phyloP scores from a whole-genome alignment of 2,888 invertebrate species.

The Silvanus unidentatus region DNA sequence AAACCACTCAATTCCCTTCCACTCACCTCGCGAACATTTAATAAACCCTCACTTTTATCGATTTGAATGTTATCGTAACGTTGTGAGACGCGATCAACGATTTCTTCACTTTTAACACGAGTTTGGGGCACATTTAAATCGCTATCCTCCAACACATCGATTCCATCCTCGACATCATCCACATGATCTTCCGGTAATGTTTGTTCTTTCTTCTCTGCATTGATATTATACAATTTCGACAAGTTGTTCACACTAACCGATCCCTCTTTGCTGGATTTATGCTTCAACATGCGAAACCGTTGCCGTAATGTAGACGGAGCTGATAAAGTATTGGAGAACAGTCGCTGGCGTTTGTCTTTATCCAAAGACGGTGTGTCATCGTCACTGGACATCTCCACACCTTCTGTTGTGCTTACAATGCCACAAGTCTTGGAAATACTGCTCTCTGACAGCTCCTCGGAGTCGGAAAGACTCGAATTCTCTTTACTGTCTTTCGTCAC shows the following conservation, averaged over 20 bases:
- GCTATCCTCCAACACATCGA: constrained; percentile 38
- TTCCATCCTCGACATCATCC: constrained; percentile 38
- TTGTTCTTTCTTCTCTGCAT: constrained; percentile 34
- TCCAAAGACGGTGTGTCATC: constrained; percentile 41
- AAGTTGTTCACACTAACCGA: constrained; percentile 30
- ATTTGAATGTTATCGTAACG: constrained; percentile 32
- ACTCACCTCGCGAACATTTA: constrained; percentile 27
- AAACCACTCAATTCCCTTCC: constrained; percentile 26
- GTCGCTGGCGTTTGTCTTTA: constrained; percentile 29
- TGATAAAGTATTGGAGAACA: constrained; percentile 8
- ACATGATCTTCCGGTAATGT: constrained; percentile 28
- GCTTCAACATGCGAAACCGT: constrained; percentile 30
- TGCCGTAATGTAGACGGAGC: constrained; percentile 24
- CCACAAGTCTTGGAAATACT: constrained; percentile 45
- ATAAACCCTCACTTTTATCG: constrained; percentile 26
- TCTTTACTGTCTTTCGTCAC: constrained; percentile 50
- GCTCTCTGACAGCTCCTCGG: constrained; percentile 51
- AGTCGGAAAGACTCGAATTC: constrained; percentile 61
- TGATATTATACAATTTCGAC: constrained; percentile 38
- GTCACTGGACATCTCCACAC: constrained; percentile 49
- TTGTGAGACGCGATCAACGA: constrained; percentile 24
- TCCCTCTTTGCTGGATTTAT: constrained; percentile 28
- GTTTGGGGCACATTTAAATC: constrained; percentile 8
- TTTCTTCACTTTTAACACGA: constrained; percentile 15
- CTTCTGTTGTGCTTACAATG: constrained; percentile 43